Conservation (phyloP, 2,888 invertebrate species). For the Octonoba sinensis region DNA sequence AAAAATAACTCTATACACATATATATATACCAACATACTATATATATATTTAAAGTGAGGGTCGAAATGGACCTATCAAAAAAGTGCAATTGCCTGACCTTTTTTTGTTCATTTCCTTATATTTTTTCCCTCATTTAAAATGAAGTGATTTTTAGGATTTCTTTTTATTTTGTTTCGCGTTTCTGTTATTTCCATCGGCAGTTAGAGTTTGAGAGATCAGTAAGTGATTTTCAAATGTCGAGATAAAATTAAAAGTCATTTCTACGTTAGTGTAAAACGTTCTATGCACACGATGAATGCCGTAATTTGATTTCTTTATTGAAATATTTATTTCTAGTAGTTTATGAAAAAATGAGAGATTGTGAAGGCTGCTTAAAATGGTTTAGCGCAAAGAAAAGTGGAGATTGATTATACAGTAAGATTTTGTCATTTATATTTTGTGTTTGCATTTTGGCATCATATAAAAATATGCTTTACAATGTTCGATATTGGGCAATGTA, state of each 20-base stretch:
- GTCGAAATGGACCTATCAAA: slow-evolving; percentile 50
- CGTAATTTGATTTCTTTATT: no score
- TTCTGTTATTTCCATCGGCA: slow-evolving; percentile 9
- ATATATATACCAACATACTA: neutral
- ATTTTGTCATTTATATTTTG: no score
- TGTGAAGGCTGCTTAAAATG: no score
- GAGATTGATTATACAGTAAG: no score
- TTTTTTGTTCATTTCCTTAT: slow-evolving; percentile 18
- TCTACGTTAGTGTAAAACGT: neutral
- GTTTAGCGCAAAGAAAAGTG: no score
- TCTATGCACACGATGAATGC: no score
- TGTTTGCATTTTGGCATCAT: no score
- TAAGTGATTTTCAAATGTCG: slow-evolving; percentile 47
- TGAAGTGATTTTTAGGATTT: slow-evolving; percentile 43
- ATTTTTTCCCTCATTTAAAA: slow-evolving; percentile 42
- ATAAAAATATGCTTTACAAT: no score
- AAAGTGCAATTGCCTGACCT: slow-evolving; percentile 48
- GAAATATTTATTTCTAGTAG: no score
- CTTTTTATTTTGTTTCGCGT: neutral
- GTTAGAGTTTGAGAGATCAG: slow-evolving; percentile 29
- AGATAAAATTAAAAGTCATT: slow-evolving; percentile 14
- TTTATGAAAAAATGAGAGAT: no score
- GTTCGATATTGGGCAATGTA: no score
- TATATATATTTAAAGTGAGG: slow-evolving; percentile 55
- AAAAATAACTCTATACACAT: neutral